These are phyloP conservation scores for Myotis vivesi DNA, from an alignment of 2,797 vertebrate genomes.

Conservation along the genomic window DNA sequence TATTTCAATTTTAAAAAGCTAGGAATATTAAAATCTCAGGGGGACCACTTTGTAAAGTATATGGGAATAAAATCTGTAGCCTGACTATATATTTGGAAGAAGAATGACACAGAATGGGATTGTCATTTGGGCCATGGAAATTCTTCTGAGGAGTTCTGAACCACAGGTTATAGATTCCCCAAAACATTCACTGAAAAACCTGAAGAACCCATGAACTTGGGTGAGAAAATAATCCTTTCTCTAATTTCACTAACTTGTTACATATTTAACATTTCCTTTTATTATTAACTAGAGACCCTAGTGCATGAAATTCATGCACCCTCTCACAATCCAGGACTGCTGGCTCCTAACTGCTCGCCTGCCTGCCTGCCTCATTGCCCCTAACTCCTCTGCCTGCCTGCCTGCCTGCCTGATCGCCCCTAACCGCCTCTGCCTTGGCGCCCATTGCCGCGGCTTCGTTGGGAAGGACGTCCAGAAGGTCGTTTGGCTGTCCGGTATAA, in stretches of 20 bases:
- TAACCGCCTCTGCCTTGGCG: too few species aligned
- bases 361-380: too few species aligned
- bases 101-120: background rate
- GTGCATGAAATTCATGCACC: too few species aligned
- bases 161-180: background rate
- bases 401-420: too few species aligned
- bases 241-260: slow-evolving; percentile 27
- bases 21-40: background rate
- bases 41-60: background rate
- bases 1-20: slow-evolving; percentile 26
- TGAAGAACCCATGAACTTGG: background rate
- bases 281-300: too few species aligned
- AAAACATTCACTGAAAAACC: slow-evolving; percentile 13
- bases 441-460: too few species aligned
- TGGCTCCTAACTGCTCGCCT: too few species aligned
- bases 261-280: slow-evolving; percentile 27
- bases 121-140: background rate
- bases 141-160: background rate
- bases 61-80: slow-evolving; percentile 11
- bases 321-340: too few species aligned
- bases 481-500: too few species aligned
- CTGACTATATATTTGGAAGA: background rate
- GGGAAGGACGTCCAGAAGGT: too few species aligned
- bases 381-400: too few species aligned
- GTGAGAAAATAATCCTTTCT: slow-evolving; percentile 35